phyloP scores from a whole-genome alignment of 2,113 vertebrate species.

The Noturus placidus region DNA sequence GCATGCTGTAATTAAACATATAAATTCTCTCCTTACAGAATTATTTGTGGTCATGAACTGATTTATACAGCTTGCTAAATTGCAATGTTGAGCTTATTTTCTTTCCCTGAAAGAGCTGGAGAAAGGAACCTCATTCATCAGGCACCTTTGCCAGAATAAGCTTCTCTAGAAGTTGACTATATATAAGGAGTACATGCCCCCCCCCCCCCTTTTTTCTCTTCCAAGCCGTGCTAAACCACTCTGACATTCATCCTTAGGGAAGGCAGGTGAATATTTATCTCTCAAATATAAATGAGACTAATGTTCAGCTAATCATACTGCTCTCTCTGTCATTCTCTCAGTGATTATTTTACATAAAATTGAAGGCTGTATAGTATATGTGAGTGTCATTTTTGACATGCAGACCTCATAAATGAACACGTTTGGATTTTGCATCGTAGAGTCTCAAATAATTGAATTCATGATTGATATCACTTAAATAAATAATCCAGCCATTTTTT shows the following conservation, averaged over 20 bases:
- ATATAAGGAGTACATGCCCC: slow-evolving; percentile 50
- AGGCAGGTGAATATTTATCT: slow-evolving; percentile 48
- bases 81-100: slow-evolving; percentile 74
- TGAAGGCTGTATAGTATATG: slow-evolving; percentile 2
- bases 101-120: slow-evolving; percentile 58
- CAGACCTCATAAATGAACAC: background rate
- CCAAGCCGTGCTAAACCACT: slow-evolving; percentile 33
- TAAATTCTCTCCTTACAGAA: slow-evolving; percentile 76
- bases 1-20: slow-evolving; percentile 79
- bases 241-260: slow-evolving; percentile 40
- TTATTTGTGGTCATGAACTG: slow-evolving; percentile 74
- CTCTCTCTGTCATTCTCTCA: slow-evolving; percentile 33
- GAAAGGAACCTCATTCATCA: slow-evolving; percentile 65
- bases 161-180: slow-evolving; percentile 62
- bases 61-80: slow-evolving; percentile 75
- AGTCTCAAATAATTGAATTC: background rate
- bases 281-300: slow-evolving; percentile 50
- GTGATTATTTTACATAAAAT: slow-evolving; percentile 39
- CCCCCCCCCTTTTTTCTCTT: slow-evolving; percentile 34
- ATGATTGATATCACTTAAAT: background rate
- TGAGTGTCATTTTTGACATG: background rate
- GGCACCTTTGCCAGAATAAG: slow-evolving; percentile 60
- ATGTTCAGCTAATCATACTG: slow-evolving; percentile 46
- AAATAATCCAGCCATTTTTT: background rate
- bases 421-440: background rate